These are phyloP conservation scores for Melanargia galathea DNA, from an alignment of 2,888 invertebrate genomes.

Conservation along the genomic window DNA sequence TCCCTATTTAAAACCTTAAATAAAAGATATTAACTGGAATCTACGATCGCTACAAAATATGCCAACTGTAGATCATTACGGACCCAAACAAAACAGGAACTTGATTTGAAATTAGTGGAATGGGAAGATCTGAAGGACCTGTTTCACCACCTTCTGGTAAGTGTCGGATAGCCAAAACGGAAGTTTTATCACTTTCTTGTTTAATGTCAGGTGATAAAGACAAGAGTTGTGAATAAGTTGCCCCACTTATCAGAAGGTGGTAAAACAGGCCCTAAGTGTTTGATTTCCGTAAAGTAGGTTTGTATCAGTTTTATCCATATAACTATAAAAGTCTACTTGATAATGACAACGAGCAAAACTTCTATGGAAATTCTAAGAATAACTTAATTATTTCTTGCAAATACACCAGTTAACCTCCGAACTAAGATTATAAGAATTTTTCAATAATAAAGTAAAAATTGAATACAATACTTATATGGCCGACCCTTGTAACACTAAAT, in stretches of 20 bases:
- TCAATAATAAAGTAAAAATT: constrained; percentile 47
- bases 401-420: constrained; percentile 34
- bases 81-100: neutral
- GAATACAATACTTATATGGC: constrained; percentile 40
- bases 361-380: constrained; percentile 16
- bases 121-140: no score
- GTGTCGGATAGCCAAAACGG: no score
- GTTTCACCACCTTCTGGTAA: no score
- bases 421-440: constrained; percentile 24
- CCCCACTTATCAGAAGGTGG: no score
- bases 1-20: no score
- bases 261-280: neutral
- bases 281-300: constrained; percentile 4
- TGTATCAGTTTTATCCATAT: neutral
- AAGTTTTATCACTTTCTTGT: no score
- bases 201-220: no score
- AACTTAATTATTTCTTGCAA: constrained; percentile 14
- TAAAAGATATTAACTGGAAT: no score
- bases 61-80: neutral
- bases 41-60: neutral
- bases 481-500: constrained; percentile 45
- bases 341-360: neutral
- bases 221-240: no score
- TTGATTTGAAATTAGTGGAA: neutral
- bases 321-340: constrained; percentile 1